phyloP scores from a whole-genome alignment of 2,113 vertebrate species.

The Hippocampus comes region DNA sequence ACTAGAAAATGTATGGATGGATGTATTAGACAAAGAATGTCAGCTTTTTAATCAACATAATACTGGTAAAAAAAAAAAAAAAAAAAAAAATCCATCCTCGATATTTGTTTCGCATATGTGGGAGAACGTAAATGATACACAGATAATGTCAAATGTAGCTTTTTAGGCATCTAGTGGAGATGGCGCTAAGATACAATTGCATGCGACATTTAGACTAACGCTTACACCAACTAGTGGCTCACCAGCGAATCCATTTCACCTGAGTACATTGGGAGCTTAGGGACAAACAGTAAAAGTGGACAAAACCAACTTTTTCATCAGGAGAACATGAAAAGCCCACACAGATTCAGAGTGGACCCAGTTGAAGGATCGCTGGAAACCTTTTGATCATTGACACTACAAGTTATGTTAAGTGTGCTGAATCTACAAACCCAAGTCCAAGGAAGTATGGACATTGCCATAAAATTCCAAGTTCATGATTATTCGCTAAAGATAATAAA shows the following conservation, averaged over 20 bases:
- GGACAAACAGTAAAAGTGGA: conserved; percentile 8
- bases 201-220: conserved; percentile 5
- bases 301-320: conserved; percentile 1
- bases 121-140: background rate
- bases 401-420: background rate
- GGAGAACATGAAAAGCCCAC: conserved; percentile 9
- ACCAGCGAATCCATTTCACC: conserved; percentile 14
- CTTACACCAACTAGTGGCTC: conserved; percentile 12
- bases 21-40: background rate
- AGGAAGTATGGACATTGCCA: no score
- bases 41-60: background rate
- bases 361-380: conserved; percentile 12
- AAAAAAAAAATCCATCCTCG: background rate
- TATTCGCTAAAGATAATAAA: no score
- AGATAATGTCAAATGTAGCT: background rate
- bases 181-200: background rate
- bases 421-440: background rate
- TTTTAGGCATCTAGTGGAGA: background rate
- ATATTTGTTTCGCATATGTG: background rate
- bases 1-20: no score
- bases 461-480: no score
- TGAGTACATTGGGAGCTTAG: conserved; percentile 12
- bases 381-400: background rate
- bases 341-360: background rate
- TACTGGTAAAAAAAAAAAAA: background rate